Percentiles rank a stretch among this genome's conserved stretches.
Evolutionary conservation across 2,797 vertebrate species (phyloP).

Genomic region (Babyrousa celebensis): DNA sequence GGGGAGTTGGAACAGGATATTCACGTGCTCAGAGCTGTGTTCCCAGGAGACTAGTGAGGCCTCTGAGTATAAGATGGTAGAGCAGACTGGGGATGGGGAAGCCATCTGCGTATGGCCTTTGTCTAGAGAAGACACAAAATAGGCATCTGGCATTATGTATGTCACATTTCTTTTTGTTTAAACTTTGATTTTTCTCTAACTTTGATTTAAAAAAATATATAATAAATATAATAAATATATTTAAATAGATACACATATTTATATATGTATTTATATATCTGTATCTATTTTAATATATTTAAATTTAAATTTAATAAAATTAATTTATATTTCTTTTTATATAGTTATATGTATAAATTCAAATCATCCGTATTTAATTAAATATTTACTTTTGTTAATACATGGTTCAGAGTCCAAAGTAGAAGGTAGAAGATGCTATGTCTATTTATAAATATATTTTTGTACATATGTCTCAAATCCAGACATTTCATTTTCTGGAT

Average conservation of each 20-base stretch:
- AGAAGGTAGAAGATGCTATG: not conserved
- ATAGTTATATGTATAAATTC: no score
- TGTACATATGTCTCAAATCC: not conserved
- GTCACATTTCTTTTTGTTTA: not conserved
- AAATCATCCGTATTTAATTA: not conserved
- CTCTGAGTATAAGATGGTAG: not conserved
- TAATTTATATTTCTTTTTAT: no score
- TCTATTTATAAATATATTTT: not conserved
- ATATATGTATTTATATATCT: not conserved
- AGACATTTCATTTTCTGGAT: not conserved
- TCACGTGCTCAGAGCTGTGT: not conserved
- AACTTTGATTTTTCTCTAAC: not conserved
- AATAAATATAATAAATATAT: no score
- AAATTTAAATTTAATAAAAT: no score
- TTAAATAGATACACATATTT: no score
- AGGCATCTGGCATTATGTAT: not conserved
- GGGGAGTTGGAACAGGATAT: not conserved
- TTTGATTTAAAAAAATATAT: not conserved
- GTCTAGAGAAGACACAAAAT: not conserved
- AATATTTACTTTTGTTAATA: not conserved
- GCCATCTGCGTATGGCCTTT: fast-evolving
- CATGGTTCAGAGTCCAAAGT: conserved; percentile 18
- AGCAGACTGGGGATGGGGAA: not conserved
- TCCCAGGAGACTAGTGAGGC: not conserved
- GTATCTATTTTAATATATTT: no score